A percentile compares a stretch with the other conserved stretches of the same genome.
Conservation (phyloP, 2,888 invertebrate species). For the Drosophila testacea region DNA sequence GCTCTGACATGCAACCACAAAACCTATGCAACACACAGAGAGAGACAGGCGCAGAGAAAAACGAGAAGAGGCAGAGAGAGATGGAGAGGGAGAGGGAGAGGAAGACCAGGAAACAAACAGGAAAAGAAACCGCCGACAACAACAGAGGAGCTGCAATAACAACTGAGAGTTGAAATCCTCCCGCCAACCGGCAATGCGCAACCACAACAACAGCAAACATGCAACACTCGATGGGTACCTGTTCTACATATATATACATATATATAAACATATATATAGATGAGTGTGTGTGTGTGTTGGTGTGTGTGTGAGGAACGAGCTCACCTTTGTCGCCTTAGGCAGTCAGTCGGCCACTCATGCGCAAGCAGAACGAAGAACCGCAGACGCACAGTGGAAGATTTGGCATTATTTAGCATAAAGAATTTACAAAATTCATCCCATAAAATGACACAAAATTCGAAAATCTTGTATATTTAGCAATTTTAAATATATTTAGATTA, state of each 20-base stretch:
- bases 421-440: no score
- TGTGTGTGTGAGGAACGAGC: slow-evolving; percentile 16
- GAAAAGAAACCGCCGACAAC: slow-evolving; percentile 20
- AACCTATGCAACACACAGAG: slow-evolving; percentile 46
- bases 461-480: no score
- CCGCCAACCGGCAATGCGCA: slow-evolving; percentile 32
- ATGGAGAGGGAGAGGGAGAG: background rate
- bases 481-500: no score
- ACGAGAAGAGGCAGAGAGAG: background rate
- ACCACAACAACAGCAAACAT: slow-evolving; percentile 25
- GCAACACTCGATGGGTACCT: slow-evolving; percentile 41
- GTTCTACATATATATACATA: slow-evolving; percentile 36
- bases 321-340: slow-evolving; percentile 32
- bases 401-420: no score
- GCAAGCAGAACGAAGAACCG: slow-evolving; percentile 51
- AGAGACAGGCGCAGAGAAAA: background rate
- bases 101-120: slow-evolving; percentile 13
- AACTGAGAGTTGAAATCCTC: slow-evolving; percentile 17
- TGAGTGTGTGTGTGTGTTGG: background rate
- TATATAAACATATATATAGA: background rate
- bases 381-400: slow-evolving; percentile 12
- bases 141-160: slow-evolving; percentile 13
- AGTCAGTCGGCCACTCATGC: slow-evolving; percentile 63
- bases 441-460: no score
- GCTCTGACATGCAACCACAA: slow-evolving; percentile 45